Evolutionary conservation across 2,888 invertebrate genomes (phyloP).

Genomic region (Drosophila birchii): DNA sequence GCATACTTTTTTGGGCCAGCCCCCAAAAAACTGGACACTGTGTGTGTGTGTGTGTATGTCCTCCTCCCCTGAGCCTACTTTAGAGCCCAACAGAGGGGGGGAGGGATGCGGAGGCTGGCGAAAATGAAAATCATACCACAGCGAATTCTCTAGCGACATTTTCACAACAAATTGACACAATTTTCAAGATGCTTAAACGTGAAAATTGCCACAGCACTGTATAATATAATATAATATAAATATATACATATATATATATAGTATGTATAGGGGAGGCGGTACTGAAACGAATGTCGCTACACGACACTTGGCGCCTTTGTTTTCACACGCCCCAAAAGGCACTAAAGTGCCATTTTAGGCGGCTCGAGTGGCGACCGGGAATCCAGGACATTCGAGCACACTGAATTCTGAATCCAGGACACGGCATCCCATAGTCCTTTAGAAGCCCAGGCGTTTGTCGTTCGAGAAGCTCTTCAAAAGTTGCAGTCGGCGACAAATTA

Average conservation of each 20-base stretch:
- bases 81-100: slow-evolving; percentile 24
- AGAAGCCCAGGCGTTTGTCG: background rate
- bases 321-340: slow-evolving; percentile 79
- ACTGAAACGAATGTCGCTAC: slow-evolving; percentile 68
- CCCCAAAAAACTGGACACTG: slow-evolving; percentile 23
- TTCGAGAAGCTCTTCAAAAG: slow-evolving; percentile 65
- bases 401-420: slow-evolving; percentile 29
- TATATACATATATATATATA: slow-evolving; percentile 14
- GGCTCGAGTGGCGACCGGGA: slow-evolving; percentile 74
- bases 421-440: slow-evolving; percentile 4
- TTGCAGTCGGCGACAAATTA: slow-evolving; percentile 79
- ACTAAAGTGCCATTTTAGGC: slow-evolving; percentile 83
- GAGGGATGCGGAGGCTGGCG: background rate
- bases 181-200: slow-evolving; percentile 78
- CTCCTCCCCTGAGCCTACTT: slow-evolving; percentile 32
- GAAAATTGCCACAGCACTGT: slow-evolving; percentile 59
- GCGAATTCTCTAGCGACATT: slow-evolving; percentile 77
- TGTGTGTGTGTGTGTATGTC: slow-evolving; percentile 1
- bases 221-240: too few species aligned
- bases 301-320: slow-evolving; percentile 79
- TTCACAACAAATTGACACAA: slow-evolving; percentile 81
- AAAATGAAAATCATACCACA: slow-evolving; percentile 72
- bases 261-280: slow-evolving; percentile 4
- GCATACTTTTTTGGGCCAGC: slow-evolving; percentile 52
- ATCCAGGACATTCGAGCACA: slow-evolving; percentile 8